These are phyloP conservation scores for Emmelina monodactyla DNA, from an alignment of 2,888 invertebrate species.

Conservation along the genomic window DNA sequence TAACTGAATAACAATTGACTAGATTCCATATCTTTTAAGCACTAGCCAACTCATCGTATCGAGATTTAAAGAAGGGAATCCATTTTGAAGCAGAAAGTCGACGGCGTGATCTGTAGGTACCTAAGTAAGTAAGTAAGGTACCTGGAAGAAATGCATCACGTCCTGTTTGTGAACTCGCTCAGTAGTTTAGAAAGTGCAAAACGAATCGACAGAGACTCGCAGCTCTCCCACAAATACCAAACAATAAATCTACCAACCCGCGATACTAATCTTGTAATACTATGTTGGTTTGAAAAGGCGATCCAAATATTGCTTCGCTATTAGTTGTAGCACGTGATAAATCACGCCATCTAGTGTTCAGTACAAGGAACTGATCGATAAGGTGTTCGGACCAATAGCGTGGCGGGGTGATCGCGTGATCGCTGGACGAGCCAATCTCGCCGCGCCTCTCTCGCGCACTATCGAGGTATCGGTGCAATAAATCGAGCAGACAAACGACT, in stretches of 20 bases:
- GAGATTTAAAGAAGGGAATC: no score
- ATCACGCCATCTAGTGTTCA: constrained; percentile 6
- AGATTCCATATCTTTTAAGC: no score
- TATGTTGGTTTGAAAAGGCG: neutral
- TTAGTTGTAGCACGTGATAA: constrained; percentile 1
- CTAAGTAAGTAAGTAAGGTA: no score
- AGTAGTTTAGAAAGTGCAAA: neutral
- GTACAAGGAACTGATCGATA: no score
- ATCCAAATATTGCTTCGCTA: neutral
- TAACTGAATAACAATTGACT: no score
- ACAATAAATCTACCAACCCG: neutral
- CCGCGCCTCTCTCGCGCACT: constrained; percentile 2
- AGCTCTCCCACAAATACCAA: constrained; percentile 5
- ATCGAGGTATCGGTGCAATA: constrained; percentile 10
- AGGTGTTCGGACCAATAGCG: neutral
- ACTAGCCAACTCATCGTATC: no score
- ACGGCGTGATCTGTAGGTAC: no score
- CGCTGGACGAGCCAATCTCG: neutral
- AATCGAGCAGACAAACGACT: constrained; percentile 14
- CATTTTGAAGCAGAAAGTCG: no score
- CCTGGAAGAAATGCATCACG: no score
- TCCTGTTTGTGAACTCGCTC: no score
- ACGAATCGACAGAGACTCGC: neutral
- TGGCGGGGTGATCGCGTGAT: neutral
- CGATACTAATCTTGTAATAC: neutral